Evolutionary conservation across 2,888 invertebrate species (phyloP).

Genomic region (Mimumesa dahlbomi): DNA sequence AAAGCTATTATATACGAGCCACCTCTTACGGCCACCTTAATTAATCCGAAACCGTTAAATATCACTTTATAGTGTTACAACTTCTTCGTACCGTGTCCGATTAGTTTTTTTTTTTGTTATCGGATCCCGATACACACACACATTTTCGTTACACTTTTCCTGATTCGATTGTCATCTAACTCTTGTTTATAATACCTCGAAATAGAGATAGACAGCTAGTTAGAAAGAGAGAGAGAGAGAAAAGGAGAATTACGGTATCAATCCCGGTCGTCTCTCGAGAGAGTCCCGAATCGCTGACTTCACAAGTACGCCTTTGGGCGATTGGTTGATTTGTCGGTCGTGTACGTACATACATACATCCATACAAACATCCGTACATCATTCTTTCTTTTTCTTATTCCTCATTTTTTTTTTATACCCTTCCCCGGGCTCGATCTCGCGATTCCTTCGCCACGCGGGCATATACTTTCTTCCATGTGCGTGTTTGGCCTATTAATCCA

Average conservation of each 20-base stretch:
- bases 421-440: not conserved
- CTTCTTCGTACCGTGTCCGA: constrained; percentile 4
- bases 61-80: constrained; percentile 1
- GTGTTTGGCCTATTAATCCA: constrained; percentile 57
- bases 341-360: no score
- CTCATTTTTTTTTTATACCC: not conserved
- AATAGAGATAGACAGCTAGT: no score
- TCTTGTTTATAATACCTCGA: constrained; percentile 16
- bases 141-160: constrained; percentile 34
- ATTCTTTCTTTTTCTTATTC: constrained; percentile 6
- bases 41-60: constrained; percentile 28
- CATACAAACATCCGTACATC: no score
- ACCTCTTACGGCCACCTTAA: constrained; percentile 3
- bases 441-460: constrained; percentile 19
- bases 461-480: constrained; percentile 36
- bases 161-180: constrained; percentile 29
- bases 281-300: constrained; percentile 34
- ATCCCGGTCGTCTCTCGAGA: constrained; percentile 8
- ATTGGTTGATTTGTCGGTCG: not conserved
- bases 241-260: constrained; percentile 45
- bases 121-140: not conserved
- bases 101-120: constrained; percentile 16
- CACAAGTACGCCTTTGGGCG: constrained; percentile 39
- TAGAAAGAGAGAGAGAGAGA: no score
- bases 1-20: no score